Conservation (phyloP, 1,140 invertebrate genomes). For the Trissolcus basalis region DNA sequence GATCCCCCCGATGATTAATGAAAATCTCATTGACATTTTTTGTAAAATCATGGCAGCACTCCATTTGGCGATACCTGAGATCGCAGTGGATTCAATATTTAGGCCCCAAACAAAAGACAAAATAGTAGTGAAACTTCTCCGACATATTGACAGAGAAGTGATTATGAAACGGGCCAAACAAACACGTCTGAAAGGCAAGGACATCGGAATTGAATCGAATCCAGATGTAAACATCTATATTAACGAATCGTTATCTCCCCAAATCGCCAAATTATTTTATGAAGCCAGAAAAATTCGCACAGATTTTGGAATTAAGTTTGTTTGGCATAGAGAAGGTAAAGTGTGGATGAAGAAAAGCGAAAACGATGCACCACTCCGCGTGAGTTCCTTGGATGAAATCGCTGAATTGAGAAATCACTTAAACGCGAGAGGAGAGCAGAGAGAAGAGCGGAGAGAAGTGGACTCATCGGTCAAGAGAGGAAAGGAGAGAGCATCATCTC, state of each 20-base stretch:
- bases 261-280: background rate
- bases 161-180: background rate
- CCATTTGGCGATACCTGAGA: background rate
- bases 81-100: background rate
- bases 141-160: background rate
- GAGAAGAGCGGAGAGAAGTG: no score
- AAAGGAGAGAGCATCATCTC: no score
- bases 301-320: background rate
- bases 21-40: background rate
- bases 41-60: background rate
- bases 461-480: no score
- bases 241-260: background rate
- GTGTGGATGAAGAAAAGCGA: no score
- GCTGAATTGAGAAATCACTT: no score
- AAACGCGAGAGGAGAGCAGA: no score
- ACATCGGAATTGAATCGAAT: background rate
- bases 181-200: background rate
- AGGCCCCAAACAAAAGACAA: background rate
- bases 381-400: no score
- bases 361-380: no score
- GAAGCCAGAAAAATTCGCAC: background rate
- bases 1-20: background rate
- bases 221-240: constrained; percentile 2
- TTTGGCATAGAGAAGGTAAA: background rate
- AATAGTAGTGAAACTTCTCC: background rate